Percentiles rank a stretch among this genome's conserved stretches.
These are phyloP conservation scores for Leucoraja erinaceus DNA, from an alignment of 2,113 vertebrate genomes.

Conservation along the genomic window DNA sequence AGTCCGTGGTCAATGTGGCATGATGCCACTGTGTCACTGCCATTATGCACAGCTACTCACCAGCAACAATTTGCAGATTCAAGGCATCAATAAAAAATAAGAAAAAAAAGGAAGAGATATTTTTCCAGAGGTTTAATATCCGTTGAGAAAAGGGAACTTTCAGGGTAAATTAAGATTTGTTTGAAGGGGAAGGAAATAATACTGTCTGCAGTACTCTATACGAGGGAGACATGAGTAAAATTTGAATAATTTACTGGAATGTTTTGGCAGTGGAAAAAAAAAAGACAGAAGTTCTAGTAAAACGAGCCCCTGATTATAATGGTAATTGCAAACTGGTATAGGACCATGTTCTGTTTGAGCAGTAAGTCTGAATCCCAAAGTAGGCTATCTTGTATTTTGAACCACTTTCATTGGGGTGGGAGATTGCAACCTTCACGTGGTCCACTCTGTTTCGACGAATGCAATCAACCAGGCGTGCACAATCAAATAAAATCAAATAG, in stretches of 20 bases:
- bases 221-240: neutral
- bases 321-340: neutral
- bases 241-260: neutral
- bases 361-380: neutral
- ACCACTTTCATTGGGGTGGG: neutral
- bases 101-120: neutral
- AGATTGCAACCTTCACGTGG: too few species aligned
- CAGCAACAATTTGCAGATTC: neutral
- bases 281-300: neutral
- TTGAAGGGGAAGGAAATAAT: neutral
- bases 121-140: neutral
- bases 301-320: neutral
- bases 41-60: neutral
- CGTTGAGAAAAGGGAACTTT: constrained; percentile 12
- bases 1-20: constrained; percentile 21
- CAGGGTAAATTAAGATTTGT: constrained; percentile 3
- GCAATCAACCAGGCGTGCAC: too few species aligned
- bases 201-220: constrained; percentile 15
- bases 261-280: neutral
- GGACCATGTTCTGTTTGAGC: neutral
- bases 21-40: constrained; percentile 19
- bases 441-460: too few species aligned
- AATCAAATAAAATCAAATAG: too few species aligned
- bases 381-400: neutral
- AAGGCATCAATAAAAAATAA: neutral